Conservation (phyloP, 2,888 invertebrate species). For the Portevinia maculata region DNA sequence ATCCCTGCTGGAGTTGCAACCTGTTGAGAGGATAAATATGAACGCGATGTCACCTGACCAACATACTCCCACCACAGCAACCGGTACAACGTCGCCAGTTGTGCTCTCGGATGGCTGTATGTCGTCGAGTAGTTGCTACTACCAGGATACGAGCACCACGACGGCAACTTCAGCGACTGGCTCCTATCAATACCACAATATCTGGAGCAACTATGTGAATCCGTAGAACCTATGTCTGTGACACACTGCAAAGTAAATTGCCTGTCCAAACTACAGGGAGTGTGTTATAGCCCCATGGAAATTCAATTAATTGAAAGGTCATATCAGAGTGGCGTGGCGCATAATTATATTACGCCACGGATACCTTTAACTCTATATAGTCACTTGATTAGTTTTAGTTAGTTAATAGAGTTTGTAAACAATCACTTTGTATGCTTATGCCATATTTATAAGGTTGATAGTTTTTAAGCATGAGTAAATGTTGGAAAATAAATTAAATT, state of each 20-base stretch:
- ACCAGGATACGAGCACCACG: conserved; percentile 61
- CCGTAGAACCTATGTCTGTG: conserved; percentile 76
- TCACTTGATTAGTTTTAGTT: conserved; percentile 54
- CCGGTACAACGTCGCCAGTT: conserved; percentile 29
- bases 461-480: conserved; percentile 17
- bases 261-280: background rate
- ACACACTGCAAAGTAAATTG: background rate
- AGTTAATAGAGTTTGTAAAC: conserved; percentile 55
- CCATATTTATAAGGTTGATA: conserved; percentile 35
- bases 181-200: conserved; percentile 78
- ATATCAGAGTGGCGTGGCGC: conserved; percentile 17
- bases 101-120: conserved; percentile 50
- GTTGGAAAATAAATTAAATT: conserved; percentile 55
- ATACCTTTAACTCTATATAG: conserved; percentile 59
- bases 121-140: conserved; percentile 53
- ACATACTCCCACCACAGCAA: conserved; percentile 19
- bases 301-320: conserved; percentile 50
- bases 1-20: conserved; percentile 76
- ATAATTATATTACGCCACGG: conserved; percentile 53
- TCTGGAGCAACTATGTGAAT: conserved; percentile 80
- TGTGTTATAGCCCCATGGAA: background rate
- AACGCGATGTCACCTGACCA: conserved; percentile 51
- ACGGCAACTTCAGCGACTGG: conserved; percentile 75
- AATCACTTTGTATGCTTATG: conserved; percentile 34
- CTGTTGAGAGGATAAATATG: conserved; percentile 67